Percentiles rank a stretch among this genome's conserved stretches.
phyloP scores from a whole-genome alignment of 2,113 vertebrate genomes.

The Phylloscopus whistleri region DNA sequence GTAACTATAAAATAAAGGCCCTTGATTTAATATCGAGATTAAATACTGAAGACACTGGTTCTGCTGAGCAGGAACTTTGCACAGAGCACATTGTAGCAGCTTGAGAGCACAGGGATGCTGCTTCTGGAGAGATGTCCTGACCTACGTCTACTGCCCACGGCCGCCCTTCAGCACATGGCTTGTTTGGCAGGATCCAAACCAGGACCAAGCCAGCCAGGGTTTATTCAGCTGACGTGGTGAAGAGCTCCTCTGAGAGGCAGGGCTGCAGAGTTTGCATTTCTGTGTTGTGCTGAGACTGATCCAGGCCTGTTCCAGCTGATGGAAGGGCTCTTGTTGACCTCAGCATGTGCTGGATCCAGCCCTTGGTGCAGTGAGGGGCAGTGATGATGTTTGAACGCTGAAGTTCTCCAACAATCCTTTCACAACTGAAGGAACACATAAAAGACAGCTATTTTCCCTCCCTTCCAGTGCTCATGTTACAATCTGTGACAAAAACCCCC shows the following conservation, averaged over 20 bases:
- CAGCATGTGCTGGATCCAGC: background rate
- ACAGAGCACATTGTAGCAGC: background rate
- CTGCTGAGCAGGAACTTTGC: background rate
- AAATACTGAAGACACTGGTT: background rate
- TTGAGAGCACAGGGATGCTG: background rate
- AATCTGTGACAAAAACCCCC: background rate
- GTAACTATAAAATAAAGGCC: background rate
- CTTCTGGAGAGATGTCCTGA: background rate
- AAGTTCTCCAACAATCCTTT: background rate
- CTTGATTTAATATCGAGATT: background rate
- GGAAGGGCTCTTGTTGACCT: background rate
- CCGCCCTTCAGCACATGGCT: background rate
- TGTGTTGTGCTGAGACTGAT: background rate
- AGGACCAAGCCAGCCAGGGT: background rate
- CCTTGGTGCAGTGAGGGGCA: background rate
- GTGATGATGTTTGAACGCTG: background rate
- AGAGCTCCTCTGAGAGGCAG: background rate
- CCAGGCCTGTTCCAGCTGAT: background rate
- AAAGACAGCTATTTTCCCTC: background rate
- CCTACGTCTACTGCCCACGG: background rate
- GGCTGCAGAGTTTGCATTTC: background rate
- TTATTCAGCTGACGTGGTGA: background rate
- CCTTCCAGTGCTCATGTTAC: background rate
- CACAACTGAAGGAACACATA: background rate
- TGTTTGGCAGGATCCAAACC: background rate